A percentile compares a stretch with the other conserved stretches of the same genome.
phyloP scores from a whole-genome alignment of 2,888 invertebrate species.

The Scaptomyza reducta region DNA sequence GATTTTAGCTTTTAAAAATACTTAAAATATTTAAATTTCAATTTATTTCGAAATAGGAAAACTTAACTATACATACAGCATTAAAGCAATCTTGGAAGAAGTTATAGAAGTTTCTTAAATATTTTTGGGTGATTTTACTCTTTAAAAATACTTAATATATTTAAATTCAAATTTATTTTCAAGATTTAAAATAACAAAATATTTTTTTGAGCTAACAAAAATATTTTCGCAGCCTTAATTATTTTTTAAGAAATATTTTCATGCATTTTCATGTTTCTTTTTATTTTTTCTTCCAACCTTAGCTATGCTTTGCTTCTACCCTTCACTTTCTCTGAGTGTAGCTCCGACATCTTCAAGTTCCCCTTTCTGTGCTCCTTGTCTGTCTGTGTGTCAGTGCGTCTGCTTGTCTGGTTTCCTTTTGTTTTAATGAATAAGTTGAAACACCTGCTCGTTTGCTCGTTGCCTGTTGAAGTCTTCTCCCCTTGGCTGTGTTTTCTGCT shows the following conservation, averaged over 20 bases:
- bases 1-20: background rate
- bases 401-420: conserved; percentile 58
- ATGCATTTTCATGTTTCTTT: background rate
- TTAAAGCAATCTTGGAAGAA: background rate
- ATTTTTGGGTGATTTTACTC: background rate
- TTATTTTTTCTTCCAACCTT: too few species aligned
- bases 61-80: too few species aligned
- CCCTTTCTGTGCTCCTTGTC: conserved; percentile 1
- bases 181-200: background rate
- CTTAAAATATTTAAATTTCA: background rate
- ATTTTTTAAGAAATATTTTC: too few species aligned
- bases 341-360: conserved; percentile 23
- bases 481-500: background rate
- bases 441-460: conserved; percentile 68
- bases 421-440: conserved; percentile 76
- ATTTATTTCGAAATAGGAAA: too few species aligned
- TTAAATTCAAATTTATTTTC: too few species aligned
- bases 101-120: background rate
- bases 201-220: too few species aligned
- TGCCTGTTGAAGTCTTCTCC: conserved; percentile 48
- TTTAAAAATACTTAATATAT: background rate
- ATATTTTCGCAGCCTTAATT: too few species aligned
- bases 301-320: too few species aligned
- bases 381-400: conserved; percentile 36
- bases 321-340: background rate